Base-by-base conservation (phyloP, 2,888 invertebrate genomes). In the Latrodectus hesperus region DNA sequence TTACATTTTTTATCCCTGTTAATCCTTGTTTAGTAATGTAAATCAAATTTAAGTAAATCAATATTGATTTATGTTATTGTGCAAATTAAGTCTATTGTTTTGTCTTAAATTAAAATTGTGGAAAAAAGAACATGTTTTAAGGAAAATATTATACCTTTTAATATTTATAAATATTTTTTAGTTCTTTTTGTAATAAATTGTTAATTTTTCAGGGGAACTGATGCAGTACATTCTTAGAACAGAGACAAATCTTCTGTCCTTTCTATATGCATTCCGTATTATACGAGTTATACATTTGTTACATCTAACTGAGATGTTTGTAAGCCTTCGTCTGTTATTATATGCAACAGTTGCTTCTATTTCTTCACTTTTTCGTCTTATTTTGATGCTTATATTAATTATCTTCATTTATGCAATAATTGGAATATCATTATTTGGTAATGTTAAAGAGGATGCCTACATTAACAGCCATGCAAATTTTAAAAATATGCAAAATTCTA, bases 331-430 rank as follows among this genome's bases (percentile, higher is more conserved):
- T 16, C 76, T 77, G n/a, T 52, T 83, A 10, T 64, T 73, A 16
- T 74, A 88, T 22, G 60, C 82, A 8, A 82, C 82, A 16, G 38
- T 60, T 3, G 74, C 82, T 16, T 88, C 87, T 55, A 70, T 83
- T 14, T 73, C 78, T 8, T 49, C 82, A 22, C 78, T 88, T 11
- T 26, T 88, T 3, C 52, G 78, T 60, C 67, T 83, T 2, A 74
- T 60, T 68, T 12, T 78, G 17, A 65, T 88, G 17, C 11, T 83
- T 11, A 64, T 72, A 16, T 10, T 88, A 11, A 68, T 83, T 11
- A 72, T 83, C 51, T 88, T 78, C 70, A 78, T 83, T 14, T 88
- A 78, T 60, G 72, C 82, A 5, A 64, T 88, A n/a, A n/a, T 88
- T 5, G 87, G 87, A 22, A 71, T 88, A 68, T 55, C 77, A 11